Evolutionary conservation across 2,888 invertebrate genomes (phyloP).

Genomic region (Sialis lutaria): DNA sequence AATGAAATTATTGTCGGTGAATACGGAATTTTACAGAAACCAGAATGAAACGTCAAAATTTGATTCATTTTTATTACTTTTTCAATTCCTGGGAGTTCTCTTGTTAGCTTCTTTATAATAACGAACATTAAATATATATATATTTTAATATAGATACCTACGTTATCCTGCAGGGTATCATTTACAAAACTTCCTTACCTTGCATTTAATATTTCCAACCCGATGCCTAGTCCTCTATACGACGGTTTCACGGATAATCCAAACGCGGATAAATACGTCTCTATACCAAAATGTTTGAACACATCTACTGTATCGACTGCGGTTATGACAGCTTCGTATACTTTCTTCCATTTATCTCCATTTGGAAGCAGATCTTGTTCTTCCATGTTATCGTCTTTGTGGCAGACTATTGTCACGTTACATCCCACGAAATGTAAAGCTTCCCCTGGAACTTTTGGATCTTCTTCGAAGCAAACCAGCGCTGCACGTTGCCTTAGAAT

Average conservation of each 20-base stretch:
- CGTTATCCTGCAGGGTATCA: no score
- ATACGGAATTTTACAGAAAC: no score
- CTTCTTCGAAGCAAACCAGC: slow-evolving; percentile 20
- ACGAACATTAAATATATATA: no score
- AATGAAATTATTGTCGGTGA: no score
- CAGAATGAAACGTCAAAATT: no score
- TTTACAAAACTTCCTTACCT: no score
- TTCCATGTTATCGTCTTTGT: background rate
- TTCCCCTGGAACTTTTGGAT: slow-evolving; percentile 16
- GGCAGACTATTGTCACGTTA: slow-evolving; percentile 1
- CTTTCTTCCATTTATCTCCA: slow-evolving; percentile 6
- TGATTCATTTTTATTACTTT: no score
- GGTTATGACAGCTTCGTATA: slow-evolving; percentile 8
- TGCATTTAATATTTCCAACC: slow-evolving; percentile 12
- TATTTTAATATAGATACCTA: no score
- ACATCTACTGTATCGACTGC: slow-evolving; percentile 11
- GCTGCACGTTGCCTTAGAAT: slow-evolving; percentile 17
- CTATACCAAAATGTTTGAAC: slow-evolving; percentile 13
- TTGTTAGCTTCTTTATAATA: no score
- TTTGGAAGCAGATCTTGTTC: slow-evolving; percentile 1
- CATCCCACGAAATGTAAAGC: slow-evolving; percentile 8
- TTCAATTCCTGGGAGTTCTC: no score
- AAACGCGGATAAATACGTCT: slow-evolving; percentile 17
- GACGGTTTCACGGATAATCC: slow-evolving; percentile 19
- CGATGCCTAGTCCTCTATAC: slow-evolving; percentile 18